These are phyloP conservation scores for Tetragnatha montana DNA, from an alignment of 2,888 invertebrate genomes.

Conservation along the genomic window DNA sequence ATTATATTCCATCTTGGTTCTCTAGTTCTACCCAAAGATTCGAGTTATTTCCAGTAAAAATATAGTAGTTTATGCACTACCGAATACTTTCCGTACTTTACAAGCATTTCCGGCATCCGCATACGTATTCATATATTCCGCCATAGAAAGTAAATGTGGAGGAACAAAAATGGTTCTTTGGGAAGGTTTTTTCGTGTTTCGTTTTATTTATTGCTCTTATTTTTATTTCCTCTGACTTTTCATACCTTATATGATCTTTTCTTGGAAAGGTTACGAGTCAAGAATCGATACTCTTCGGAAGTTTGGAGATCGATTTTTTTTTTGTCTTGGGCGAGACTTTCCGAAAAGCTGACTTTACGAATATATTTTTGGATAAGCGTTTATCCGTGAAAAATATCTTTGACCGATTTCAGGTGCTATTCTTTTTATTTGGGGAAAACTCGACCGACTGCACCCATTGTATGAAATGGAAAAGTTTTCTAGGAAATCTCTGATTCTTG, in stretches of 20 bases:
- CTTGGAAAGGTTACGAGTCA: slow-evolving; percentile 9
- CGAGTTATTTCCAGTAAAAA: slow-evolving; percentile 3
- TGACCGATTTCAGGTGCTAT: background rate
- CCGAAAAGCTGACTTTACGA: slow-evolving; percentile 34
- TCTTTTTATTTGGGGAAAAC: background rate
- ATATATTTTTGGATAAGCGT: slow-evolving; percentile 20
- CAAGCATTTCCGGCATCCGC: slow-evolving; percentile 19
- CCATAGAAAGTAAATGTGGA: slow-evolving; percentile 10
- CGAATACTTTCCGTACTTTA: slow-evolving; percentile 15
- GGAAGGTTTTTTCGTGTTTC: slow-evolving; percentile 12
- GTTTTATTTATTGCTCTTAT: slow-evolving; percentile 1
- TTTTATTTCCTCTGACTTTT: slow-evolving; percentile 17
- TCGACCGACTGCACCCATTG: background rate
- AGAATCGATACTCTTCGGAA: slow-evolving; percentile 26
- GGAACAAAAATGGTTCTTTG: slow-evolving; percentile 22
- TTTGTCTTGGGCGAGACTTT: slow-evolving; percentile 24
- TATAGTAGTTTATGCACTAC: slow-evolving; percentile 43
- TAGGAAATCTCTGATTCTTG: background rate
- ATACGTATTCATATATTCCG: slow-evolving; percentile 30
- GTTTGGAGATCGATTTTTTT: slow-evolving; percentile 43
- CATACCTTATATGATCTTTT: slow-evolving; percentile 44
- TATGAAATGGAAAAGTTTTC: background rate
- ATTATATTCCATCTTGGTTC: slow-evolving; percentile 20
- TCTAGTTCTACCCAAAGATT: background rate
- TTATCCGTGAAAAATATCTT: background rate